Base-by-base conservation (phyloP, 2,797 vertebrate genomes). In the Vultur gryphus region DNA sequence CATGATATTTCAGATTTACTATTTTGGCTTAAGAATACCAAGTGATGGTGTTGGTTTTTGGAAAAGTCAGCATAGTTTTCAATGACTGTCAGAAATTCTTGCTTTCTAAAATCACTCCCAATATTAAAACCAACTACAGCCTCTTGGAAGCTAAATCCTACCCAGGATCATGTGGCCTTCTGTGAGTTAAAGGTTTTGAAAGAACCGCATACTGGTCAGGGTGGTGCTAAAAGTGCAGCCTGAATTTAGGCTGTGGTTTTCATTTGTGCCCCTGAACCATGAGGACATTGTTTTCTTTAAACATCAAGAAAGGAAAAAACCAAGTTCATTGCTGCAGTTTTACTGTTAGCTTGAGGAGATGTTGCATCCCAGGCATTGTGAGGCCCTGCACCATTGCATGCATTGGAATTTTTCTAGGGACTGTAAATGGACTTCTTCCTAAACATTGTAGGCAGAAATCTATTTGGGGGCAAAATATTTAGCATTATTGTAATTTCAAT, bases 61-160 rank as follows among this genome's bases (percentile, higher is more conserved):
- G 90, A 90, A 92, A 95, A 93, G 84, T 87, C 71, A 83, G 49
- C 55, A 89, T 89, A 95, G 75, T 94, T 97, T 96, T 95, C 78
- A 77, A 41, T n/a, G 59, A 73, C 73, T 58, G 70, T 94, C 86
- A 96, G 55, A 94, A 89, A 95, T 93, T 90, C 61, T 86, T 81
- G 41, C 29, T 93, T 83, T 43, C 64, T 89, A 84, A 83, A 94
- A 78, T 84, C 54, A 82, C 26, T 64, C 35, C 69, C 49, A 76
- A 6, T 80, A 83, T 66, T 86, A 80, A 93, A 80, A 54, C 33
- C 52, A 89, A 52, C 33, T 86, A 23, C 35, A 85, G 28, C 67
- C 52, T 91, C 65, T 91, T 73, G 64, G 64, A 93, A 64, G 17
- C 20, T 79, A 55, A 89, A 73, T 67, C 44, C 41, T 82, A 28